Conservation (phyloP, 2,113 vertebrate genomes). For the Malaclemys terrapin region DNA sequence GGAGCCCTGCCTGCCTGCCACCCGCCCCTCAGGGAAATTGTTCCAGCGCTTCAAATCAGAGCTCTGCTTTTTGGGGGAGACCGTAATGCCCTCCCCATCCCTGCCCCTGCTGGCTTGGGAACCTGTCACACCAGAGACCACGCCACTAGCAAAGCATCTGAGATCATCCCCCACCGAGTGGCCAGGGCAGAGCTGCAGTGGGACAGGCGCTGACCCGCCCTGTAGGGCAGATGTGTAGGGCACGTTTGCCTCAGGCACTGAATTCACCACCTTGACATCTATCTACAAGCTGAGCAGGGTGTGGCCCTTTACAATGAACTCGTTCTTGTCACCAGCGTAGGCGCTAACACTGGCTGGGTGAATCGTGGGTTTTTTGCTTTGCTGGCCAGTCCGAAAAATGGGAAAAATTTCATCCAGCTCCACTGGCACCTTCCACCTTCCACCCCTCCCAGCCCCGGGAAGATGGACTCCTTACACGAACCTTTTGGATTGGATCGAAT, state of each 20-base stretch:
- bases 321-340: too few species aligned
- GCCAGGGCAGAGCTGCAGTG: too few species aligned
- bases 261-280: neutral
- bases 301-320: neutral
- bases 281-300: neutral
- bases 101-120: neutral
- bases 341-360: too few species aligned
- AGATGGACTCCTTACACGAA: neutral
- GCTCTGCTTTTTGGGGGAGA: too few species aligned
- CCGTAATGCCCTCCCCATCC: neutral
- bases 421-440: too few species aligned
- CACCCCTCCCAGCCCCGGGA: too few species aligned
- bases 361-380: too few species aligned
- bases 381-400: neutral
- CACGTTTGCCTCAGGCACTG: neutral
- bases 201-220: too few species aligned
- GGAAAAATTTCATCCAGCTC: neutral
- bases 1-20: too few species aligned
- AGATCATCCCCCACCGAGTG: neutral
- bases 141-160: neutral
- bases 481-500: neutral
- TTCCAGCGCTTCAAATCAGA: neutral
- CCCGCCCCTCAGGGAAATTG: neutral
- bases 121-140: neutral
- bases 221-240: too few species aligned